Evolutionary conservation across 2,113 vertebrate species (phyloP).

Genomic region (Regulus satrapa): DNA sequence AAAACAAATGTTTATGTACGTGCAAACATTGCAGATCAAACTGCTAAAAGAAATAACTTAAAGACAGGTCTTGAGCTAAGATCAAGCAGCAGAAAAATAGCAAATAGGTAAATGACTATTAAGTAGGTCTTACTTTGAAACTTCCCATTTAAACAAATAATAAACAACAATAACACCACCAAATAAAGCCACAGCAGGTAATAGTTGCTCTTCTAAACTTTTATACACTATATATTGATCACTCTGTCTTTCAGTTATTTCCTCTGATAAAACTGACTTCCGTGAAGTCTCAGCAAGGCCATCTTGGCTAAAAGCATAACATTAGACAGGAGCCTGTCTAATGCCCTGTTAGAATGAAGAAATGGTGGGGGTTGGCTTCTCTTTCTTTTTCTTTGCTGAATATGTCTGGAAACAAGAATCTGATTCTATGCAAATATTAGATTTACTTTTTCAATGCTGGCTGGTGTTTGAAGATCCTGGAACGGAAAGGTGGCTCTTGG

Average conservation of each 20-base stretch:
- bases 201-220: conserved; percentile 84
- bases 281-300: conserved; percentile 77
- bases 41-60: conserved; percentile 83
- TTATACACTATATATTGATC: conserved; percentile 84
- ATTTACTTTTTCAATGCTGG: conserved; percentile 52
- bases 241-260: conserved; percentile 87
- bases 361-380: conserved; percentile 45
- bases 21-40: conserved; percentile 85
- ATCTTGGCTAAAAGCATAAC: conserved; percentile 70
- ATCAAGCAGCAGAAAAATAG: conserved; percentile 78
- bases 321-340: conserved; percentile 64
- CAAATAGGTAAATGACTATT: conserved; percentile 77
- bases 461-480: conserved; percentile 62
- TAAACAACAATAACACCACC: conserved; percentile 85
- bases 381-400: neutral
- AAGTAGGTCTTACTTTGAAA: conserved; percentile 79
- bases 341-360: conserved; percentile 63
- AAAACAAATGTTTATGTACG: conserved; percentile 87
- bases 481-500: conserved; percentile 61
- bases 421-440: conserved; percentile 35
- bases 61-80: conserved; percentile 82
- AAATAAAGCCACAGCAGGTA: conserved; percentile 91
- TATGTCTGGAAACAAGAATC: conserved; percentile 53
- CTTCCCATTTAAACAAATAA: conserved; percentile 81
- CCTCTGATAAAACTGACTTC: conserved; percentile 78